Conservation (phyloP, 2,888 invertebrate species). For the Globia sparganii region DNA sequence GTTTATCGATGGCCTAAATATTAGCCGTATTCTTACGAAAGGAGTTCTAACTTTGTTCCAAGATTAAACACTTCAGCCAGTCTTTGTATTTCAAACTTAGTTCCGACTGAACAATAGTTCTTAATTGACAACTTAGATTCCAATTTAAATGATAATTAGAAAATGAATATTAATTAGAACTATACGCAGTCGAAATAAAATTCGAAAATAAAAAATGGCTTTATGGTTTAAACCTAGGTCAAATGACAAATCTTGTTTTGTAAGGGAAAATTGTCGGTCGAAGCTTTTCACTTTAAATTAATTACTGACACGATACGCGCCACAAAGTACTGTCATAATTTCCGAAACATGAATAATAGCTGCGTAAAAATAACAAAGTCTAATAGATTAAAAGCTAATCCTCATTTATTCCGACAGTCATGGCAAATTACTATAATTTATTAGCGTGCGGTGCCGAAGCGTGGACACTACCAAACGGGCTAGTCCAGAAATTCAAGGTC, state of each 20-base stretch:
- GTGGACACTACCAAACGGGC: not conserved
- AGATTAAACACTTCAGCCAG: no score
- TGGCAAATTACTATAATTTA: constrained; percentile 22
- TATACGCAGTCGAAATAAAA: no score
- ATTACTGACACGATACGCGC: not conserved
- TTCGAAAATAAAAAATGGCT: not conserved
- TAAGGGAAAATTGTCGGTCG: not conserved
- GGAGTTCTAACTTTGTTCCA: not conserved
- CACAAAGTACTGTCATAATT: no score
- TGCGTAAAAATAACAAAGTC: not conserved
- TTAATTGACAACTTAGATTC: not conserved
- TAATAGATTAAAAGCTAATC: not conserved
- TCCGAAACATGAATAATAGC: not conserved
- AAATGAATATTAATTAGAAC: not conserved
- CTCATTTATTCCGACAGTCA: not conserved
- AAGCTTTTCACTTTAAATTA: not conserved
- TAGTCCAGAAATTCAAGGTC: not conserved
- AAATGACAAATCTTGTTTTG: not conserved
- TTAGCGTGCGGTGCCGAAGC: constrained; percentile 5
- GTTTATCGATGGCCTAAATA: not conserved
- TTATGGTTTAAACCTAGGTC: not conserved
- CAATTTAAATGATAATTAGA: not conserved
- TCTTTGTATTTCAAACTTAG: not conserved
- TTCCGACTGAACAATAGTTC: not conserved
- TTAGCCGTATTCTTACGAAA: not conserved